Evolutionary conservation across 2,888 invertebrate species (phyloP), one percentile per base, ranked within the genome.

Genomic region (Spisula solida): DNA sequence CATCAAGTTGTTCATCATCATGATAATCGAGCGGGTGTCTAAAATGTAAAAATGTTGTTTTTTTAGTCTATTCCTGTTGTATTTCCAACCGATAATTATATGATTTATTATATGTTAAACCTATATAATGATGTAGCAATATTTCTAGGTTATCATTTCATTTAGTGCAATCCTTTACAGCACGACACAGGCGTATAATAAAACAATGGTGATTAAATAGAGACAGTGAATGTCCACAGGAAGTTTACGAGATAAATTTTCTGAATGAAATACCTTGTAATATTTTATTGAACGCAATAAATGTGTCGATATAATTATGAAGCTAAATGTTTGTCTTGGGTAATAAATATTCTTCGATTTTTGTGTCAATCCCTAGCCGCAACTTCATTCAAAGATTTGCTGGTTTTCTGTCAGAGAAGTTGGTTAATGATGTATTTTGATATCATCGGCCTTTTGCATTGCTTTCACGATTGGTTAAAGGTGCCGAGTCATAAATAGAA

Each of bases 191-290:
- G 60, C 25, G 25, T n/a, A 60, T 60, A 60, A 60, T 60, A 60
- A 60, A 60, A 10, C 60, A 60, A 10, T 10, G 18, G 31, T 75
- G 8, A 75, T 25, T 75, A 34, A 75, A 34, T 34, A 75, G 16
- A 31, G 14, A 29, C 41, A 5, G 2, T 16, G 14, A 75, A 18
- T 31, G 75, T 75, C 12, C 31, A 18, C 34, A 5, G 6, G 34
- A 16, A 8, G 14, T 16, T 31, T 75, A 31, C 18, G 31, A 34
- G 34, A 1, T n/a, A 1, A 31, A 31, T 70, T 75, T 75, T 75
- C 75, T 75, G 75, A 75, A 75, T 75, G 34, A 34, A 75, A 75
- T 18, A 60, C 75, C 10, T 66, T 31, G 34, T 31, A 16, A 75
- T 75, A 34, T 75, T 34, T 75, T 75, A 34, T 31, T 31, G 31